Percentiles rank a stretch among this genome's conserved stretches.
Evolutionary conservation across 2,888 invertebrate species (phyloP).

Genomic region (Notocelia uddmanniana): DNA sequence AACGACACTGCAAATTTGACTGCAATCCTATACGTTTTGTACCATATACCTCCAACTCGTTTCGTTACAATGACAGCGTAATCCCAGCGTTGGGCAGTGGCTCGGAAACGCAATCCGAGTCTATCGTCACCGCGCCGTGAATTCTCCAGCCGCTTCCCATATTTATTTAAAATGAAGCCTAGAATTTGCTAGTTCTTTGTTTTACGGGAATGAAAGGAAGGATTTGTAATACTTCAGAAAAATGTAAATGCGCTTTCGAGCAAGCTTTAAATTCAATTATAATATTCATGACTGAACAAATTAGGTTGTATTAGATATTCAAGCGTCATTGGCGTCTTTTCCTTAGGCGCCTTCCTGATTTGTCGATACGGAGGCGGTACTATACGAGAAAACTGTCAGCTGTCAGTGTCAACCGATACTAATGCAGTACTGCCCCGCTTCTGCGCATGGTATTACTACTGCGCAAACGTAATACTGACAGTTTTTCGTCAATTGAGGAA

Average conservation of each 20-base stretch:
- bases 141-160: conserved; percentile 3
- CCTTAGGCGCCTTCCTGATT: too few relatives aligned
- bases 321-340: neutral
- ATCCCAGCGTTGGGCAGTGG: neutral
- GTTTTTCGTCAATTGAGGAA: too few relatives aligned
- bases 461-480: too few relatives aligned
- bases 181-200: neutral
- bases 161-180: neutral
- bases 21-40: neutral
- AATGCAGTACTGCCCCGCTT: too few relatives aligned
- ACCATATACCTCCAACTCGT: neutral
- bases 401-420: too few relatives aligned
- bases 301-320: neutral
- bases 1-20: neutral
- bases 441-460: too few relatives aligned
- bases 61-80: neutral
- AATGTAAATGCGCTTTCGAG: neutral
- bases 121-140: neutral
- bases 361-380: too few relatives aligned
- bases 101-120: neutral
- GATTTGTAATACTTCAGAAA: neutral
- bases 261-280: neutral
- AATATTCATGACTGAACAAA: conserved; percentile 1
- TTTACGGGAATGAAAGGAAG: neutral
- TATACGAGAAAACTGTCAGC: too few relatives aligned